Conservation (phyloP, 2,113 vertebrate species). For the Serinus canaria region DNA sequence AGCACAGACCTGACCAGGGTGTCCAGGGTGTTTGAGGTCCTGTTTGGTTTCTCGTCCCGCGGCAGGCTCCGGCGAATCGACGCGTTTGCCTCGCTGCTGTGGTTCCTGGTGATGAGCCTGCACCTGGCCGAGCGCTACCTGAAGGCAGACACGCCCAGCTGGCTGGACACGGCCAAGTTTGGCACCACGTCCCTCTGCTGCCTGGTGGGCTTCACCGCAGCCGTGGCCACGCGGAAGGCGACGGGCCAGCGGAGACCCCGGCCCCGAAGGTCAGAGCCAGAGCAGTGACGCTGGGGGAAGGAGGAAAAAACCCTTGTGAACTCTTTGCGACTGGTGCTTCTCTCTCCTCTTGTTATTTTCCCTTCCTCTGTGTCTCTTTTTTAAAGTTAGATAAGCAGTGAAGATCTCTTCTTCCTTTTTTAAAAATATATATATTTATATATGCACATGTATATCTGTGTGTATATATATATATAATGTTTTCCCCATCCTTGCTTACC, state of each 20-base stretch:
- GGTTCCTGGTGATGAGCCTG: slow-evolving; percentile 86
- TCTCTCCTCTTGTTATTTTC: slow-evolving; percentile 26
- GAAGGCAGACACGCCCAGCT: slow-evolving; percentile 65
- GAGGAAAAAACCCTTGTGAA: slow-evolving; percentile 41
- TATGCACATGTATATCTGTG: background rate
- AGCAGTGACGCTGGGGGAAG: slow-evolving; percentile 81
- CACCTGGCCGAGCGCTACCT: slow-evolving; percentile 80
- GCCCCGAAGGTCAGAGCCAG: slow-evolving; percentile 96
- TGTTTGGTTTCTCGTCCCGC: background rate
- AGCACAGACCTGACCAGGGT: background rate
- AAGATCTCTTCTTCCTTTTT: slow-evolving; percentile 10
- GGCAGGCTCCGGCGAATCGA: slow-evolving; percentile 90
- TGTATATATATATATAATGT: background rate
- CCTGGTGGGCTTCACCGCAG: slow-evolving; percentile 88
- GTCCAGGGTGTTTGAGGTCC: rapidly evolving
- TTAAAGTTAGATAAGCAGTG: slow-evolving; percentile 23
- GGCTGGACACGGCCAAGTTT: slow-evolving; percentile 86
- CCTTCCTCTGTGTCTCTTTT: background rate
- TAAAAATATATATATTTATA: background rate
- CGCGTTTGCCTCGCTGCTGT: slow-evolving; percentile 83
- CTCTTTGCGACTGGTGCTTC: slow-evolving; percentile 23
- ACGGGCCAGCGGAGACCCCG: slow-evolving; percentile 82
- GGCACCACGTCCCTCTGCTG: slow-evolving; percentile 85
- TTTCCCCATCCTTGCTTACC: background rate
- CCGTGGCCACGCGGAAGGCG: slow-evolving; percentile 86